Evolutionary conservation across 2,113 vertebrate genomes (phyloP), one percentile per base, ranked within the genome.

Genomic region (Ariopsis seemanni): DNA sequence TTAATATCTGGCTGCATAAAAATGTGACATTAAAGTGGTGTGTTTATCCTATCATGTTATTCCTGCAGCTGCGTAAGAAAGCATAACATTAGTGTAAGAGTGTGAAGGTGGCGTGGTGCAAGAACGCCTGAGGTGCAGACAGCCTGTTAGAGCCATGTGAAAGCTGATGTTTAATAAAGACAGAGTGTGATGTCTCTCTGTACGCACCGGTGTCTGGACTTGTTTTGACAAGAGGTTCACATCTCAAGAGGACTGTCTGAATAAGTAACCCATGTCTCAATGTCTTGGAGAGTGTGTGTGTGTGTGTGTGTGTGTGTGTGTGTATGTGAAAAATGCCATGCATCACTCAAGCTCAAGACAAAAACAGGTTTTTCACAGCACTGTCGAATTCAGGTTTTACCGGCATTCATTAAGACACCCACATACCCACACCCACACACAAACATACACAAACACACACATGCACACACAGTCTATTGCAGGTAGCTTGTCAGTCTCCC

Each of bases 191-290:
- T 84, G 69, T 89, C 27, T 87, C 48, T 84, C 63, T 87, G 85
- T 80, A 89, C 17, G 58, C 67, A 50, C 82, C 27, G 65, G 58
- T 81, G 77, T 86, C 85, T 81, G 81, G 84, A 75, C 87, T 81
- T 90, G 89, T 88, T 90, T 90, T 88, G 85, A 89, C 86, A 89
- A 83, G 87, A 90, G 88, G 88, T 72, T 89, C 67, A 78, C 62
- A 57, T 90, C 88, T 78, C 4, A 82, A 85, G 77, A 89, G 57
- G 85, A 42, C 67, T 81, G 74, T 88, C 75, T 88, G 65, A 63
- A 88, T 78, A 48, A 82, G 77, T 78, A 90, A 88, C 81, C 58
- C 57, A 62, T 60, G 48, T 83, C 63, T 87, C 78, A 58, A 3
- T 57, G 55, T 85, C 63, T 82, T 80, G 48, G 83, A 69, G 12